These are phyloP conservation scores for Phengaris alcon DNA, from an alignment of 2,888 invertebrate genomes.

Conservation along the genomic window DNA sequence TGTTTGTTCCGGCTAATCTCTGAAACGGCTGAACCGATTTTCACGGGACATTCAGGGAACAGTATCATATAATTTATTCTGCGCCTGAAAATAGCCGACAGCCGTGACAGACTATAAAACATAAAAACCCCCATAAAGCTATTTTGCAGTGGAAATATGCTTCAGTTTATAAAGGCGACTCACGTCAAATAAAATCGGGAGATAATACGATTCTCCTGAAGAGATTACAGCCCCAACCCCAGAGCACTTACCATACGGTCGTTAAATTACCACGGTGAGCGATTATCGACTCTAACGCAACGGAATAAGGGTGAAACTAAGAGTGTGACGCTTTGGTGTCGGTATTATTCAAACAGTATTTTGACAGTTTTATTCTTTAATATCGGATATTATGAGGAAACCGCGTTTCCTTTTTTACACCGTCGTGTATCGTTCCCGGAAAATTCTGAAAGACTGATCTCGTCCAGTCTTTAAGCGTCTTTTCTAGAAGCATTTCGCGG, in stretches of 20 bases:
- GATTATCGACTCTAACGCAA: slow-evolving; percentile 29
- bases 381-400: slow-evolving; percentile 40
- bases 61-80: not conserved
- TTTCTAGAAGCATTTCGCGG: not conserved
- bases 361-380: slow-evolving; percentile 69
- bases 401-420: slow-evolving; percentile 25
- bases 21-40: no score
- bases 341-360: slow-evolving; percentile 64
- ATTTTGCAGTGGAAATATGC: not conserved
- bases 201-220: slow-evolving; percentile 35
- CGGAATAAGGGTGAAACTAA: slow-evolving; percentile 19
- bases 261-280: slow-evolving; percentile 32
- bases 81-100: not conserved
- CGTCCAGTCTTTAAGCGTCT: not conserved
- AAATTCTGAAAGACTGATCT: not conserved
- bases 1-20: no score
- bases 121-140: not conserved
- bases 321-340: slow-evolving; percentile 41
- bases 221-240: slow-evolving; percentile 35
- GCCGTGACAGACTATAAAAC: not conserved
- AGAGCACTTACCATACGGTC: slow-evolving; percentile 39
- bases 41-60: not conserved
- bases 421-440: not conserved
- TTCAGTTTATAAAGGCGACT: slow-evolving; percentile 31
- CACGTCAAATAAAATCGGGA: slow-evolving; percentile 35